Evolutionary conservation across 1,140 invertebrate species (phyloP), one percentile per base, ranked within the genome.

Genomic region (Ditylenchus dipsaci): DNA sequence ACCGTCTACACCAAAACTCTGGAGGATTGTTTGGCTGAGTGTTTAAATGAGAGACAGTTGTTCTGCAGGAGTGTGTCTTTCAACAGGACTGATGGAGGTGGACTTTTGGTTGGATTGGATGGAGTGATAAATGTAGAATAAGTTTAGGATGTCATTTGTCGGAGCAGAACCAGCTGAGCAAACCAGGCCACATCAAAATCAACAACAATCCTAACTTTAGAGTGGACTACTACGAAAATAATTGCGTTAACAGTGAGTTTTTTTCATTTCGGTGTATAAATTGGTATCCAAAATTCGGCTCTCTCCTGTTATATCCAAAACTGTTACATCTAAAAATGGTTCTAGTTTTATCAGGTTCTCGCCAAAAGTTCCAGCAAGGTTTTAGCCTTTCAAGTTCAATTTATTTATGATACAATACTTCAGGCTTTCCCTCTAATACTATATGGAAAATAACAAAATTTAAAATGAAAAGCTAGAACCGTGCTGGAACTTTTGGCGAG

Each of bases 201-300:
- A 82, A 82, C 67, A 83, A 82, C 66, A 83, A 82, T 56, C 80
- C 80, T 1, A 82, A 82, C 53, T 82, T 66, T 69, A 72, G 80
- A 33, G 78, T 82, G 49, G 80, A 82, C 53, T 82, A 82, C 64
- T 82, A 83, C 60, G 80, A 82, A 67, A 83, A 83, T 66, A 83
- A 82, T 61, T 82, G 80, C 43, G 77, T 68, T 56, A 82, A 82
- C 47, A 72, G 79, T 81, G 60, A 82, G 75, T 60, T 3, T 56
- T 19, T 27, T 38, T 38, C 33, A 3, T 38, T n/a, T n/a, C n/a
- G n/a, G n/a, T 38, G 53, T 3, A 5, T 56, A 23, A 23, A 29
- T 47, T 47, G 45, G 45, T 15, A 21, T 47, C 45, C 45, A 47
- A 47, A 47, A 15, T 47, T 47, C 21, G 45, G 45, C 15, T 21